Evolutionary conservation across 64 coral and sea anemone species (phyloP).

Genomic region (Montipora efflorescens): DNA sequence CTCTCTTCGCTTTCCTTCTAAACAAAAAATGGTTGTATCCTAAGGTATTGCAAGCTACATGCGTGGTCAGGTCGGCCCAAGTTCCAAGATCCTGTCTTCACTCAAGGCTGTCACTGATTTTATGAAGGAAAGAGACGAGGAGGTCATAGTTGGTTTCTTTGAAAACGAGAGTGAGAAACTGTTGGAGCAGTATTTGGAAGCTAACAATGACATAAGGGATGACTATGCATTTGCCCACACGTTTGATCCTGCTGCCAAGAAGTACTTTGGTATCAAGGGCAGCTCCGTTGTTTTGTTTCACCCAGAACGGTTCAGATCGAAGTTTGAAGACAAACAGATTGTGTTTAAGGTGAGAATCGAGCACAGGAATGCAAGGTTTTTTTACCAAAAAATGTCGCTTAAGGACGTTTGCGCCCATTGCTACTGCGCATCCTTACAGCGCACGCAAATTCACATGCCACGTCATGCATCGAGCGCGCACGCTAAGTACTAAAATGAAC

Average conservation of each 20-base stretch:
- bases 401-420: too few relatives aligned
- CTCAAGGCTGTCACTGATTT: conserved; percentile 92
- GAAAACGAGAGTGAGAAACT: conserved; percentile 83
- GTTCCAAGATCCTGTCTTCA: conserved; percentile 81
- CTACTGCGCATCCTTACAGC: too few relatives aligned
- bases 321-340: conserved; percentile 92
- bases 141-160: conserved; percentile 97
- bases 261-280: conserved; percentile 78
- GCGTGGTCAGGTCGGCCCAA: conserved; percentile 89
- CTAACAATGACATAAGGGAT: conserved; percentile 94
- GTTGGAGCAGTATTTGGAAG: conserved; percentile 87
- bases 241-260: conserved; percentile 89
- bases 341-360: conserved; percentile 74
- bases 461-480: too few relatives aligned
- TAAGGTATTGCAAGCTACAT: conserved; percentile 90
- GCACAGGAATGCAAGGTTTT: background rate
- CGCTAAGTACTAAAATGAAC: too few relatives aligned
- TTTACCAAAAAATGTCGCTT: too few relatives aligned
- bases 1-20: too few relatives aligned
- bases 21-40: background rate
- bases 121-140: conserved; percentile 92
- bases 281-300: conserved; percentile 96
- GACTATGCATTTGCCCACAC: conserved; percentile 96
- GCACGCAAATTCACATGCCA: too few relatives aligned
- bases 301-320: conserved; percentile 89